Evolutionary conservation across 2,888 invertebrate genomes (phyloP).

Genomic region (Nymphalis urticae): DNA sequence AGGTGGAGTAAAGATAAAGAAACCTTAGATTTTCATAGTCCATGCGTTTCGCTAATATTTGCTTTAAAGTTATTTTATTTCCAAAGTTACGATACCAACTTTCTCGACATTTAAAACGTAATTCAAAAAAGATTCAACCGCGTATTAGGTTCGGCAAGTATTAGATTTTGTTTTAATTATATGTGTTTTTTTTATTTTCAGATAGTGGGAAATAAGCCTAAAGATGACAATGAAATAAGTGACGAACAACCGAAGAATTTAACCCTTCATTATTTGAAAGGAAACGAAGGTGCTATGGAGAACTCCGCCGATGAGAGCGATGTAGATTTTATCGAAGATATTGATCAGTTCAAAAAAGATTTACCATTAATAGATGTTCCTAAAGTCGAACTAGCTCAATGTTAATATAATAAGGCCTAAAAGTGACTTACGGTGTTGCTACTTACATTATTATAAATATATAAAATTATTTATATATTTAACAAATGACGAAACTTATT

Average conservation of each 20-base stretch:
- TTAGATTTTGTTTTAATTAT: too few species aligned
- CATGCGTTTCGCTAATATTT: too few species aligned
- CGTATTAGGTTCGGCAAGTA: too few species aligned
- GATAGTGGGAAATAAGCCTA: slow-evolving; percentile 66
- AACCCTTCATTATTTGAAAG: slow-evolving; percentile 55
- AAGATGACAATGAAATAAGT: slow-evolving; percentile 39
- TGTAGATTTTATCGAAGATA: slow-evolving; percentile 58
- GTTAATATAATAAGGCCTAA: slow-evolving; percentile 44
- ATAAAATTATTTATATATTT: not conserved
- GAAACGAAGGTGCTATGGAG: slow-evolving; percentile 48
- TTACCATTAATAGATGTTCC: slow-evolving; percentile 56
- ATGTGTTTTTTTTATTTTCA: slow-evolving; percentile 35
- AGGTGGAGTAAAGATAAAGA: too few species aligned
- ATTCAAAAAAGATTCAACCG: too few species aligned
- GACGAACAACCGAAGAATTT: slow-evolving; percentile 46
- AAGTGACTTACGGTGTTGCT: slow-evolving; percentile 18
- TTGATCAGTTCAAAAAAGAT: slow-evolving; percentile 51
- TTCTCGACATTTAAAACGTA: too few species aligned
- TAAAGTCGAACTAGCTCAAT: slow-evolving; percentile 55
- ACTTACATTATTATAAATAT: slow-evolving; percentile 3
- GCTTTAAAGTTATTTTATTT: too few species aligned
- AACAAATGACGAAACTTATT: not conserved
- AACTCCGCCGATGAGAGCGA: slow-evolving; percentile 51
- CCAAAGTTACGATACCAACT: too few species aligned
- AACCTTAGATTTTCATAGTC: too few species aligned